Evolutionary conservation across 1,140 invertebrate species (phyloP).

Genomic region (Bombus soroeensis): DNA sequence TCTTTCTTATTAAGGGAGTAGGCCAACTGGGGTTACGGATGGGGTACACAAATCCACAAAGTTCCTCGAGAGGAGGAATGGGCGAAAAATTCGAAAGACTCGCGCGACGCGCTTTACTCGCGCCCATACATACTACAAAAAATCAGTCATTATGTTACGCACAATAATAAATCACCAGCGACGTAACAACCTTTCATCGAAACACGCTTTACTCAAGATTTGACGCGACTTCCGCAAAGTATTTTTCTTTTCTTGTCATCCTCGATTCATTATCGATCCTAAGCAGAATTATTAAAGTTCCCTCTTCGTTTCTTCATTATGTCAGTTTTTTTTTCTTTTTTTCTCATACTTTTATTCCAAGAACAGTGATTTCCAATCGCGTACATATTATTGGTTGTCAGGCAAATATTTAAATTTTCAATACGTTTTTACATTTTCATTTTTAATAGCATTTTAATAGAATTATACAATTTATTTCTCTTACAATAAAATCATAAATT

Average conservation of each 20-base stretch:
- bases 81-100: conserved; percentile 43
- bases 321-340: background rate
- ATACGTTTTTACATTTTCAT: background rate
- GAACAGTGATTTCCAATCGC: conserved; percentile 32
- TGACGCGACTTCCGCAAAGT: background rate
- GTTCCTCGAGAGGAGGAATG: conserved; percentile 25
- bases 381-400: background rate
- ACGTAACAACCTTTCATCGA: background rate
- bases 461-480: background rate
- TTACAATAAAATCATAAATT: background rate
- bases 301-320: background rate
- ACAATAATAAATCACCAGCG: conserved; percentile 15
- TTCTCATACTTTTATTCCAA: background rate
- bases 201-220: conserved; percentile 6
- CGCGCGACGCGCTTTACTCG: background rate
- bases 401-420: background rate
- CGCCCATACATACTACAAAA: conserved; percentile 25
- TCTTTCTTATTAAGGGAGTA: conserved; percentile 20
- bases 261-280: background rate
- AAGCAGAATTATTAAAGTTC: background rate
- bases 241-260: background rate
- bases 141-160: conserved; percentile 34
- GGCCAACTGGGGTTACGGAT: conserved; percentile 22
- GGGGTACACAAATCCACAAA: conserved; percentile 42
- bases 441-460: background rate